Percentiles rank a stretch among this genome's conserved stretches.
Evolutionary conservation across 1,140 invertebrate species (phyloP).

Genomic region (Prorops nasuta): DNA sequence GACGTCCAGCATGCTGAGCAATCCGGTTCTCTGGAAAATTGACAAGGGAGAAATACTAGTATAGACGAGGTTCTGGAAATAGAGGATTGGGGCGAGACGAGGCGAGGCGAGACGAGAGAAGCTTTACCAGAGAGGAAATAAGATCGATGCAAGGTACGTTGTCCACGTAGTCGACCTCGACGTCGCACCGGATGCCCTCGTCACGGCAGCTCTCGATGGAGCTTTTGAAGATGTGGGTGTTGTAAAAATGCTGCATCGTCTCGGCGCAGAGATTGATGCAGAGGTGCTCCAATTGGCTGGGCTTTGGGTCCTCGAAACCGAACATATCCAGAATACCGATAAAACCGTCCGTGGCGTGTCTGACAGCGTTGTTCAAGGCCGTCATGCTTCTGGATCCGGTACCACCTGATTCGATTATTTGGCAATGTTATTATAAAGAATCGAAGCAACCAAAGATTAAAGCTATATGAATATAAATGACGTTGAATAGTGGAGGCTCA

Average conservation of each 20-base stretch:
- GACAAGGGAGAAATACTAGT: neutral
- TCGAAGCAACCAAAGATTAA: neutral
- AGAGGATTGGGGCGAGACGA: too few relatives aligned
- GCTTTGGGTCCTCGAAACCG: conserved; percentile 89
- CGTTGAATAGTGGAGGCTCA: too few relatives aligned
- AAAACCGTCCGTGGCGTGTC: conserved; percentile 92
- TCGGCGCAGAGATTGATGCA: conserved; percentile 95
- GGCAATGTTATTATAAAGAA: neutral
- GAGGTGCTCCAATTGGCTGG: conserved; percentile 86
- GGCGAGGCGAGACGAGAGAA: too few relatives aligned
- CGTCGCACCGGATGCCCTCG: conserved; percentile 87
- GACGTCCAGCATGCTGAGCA: conserved; percentile 90
- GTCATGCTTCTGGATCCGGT: conserved; percentile 89
- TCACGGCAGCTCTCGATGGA: conserved; percentile 91
- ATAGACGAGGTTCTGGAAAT: too few relatives aligned
- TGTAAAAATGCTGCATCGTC: conserved; percentile 97
- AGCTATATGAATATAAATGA: neutral
- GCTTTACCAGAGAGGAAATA: conserved; percentile 85
- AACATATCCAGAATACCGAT: conserved; percentile 96
- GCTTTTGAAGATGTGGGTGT: conserved; percentile 94
- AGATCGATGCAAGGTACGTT: conserved; percentile 95
- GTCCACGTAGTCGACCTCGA: conserved; percentile 92
- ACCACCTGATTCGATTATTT: conserved; percentile 41
- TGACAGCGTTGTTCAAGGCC: conserved; percentile 85
- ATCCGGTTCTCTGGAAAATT: conserved; percentile 70